Conservation (phyloP, 2,113 vertebrate species). For the Aegithalos caudatus region DNA sequence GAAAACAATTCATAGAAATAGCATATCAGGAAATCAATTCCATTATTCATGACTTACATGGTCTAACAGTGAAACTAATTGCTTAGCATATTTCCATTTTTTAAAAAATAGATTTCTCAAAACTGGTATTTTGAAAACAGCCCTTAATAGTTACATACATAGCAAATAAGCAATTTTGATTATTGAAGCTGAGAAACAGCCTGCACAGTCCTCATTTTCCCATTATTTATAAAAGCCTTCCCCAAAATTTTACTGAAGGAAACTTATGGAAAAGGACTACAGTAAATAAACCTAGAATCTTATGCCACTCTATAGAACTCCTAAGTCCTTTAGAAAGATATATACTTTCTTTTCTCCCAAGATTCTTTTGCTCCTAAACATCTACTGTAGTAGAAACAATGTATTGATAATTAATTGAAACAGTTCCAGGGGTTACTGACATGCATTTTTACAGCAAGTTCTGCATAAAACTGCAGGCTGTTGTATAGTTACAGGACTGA, state of each 20-base stretch:
- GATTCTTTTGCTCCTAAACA: neutral
- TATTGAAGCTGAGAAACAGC: neutral
- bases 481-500: neutral
- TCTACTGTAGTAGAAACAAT: neutral
- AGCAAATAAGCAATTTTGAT: neutral
- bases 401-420: neutral
- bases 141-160: neutral
- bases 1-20: slow-evolving; percentile 16
- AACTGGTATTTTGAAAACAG: neutral
- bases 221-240: neutral
- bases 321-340: neutral
- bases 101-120: neutral
- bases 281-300: neutral
- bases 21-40: slow-evolving; percentile 51
- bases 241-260: neutral
- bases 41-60: slow-evolving; percentile 50
- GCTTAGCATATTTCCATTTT: neutral
- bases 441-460: neutral
- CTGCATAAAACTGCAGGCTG: neutral
- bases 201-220: neutral
- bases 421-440: neutral
- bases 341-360: neutral
- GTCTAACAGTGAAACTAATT: neutral
- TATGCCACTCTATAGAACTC: neutral
- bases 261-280: neutral